Conservation (phyloP, 2,888 invertebrate species). For the Dysmachus trigonus region DNA sequence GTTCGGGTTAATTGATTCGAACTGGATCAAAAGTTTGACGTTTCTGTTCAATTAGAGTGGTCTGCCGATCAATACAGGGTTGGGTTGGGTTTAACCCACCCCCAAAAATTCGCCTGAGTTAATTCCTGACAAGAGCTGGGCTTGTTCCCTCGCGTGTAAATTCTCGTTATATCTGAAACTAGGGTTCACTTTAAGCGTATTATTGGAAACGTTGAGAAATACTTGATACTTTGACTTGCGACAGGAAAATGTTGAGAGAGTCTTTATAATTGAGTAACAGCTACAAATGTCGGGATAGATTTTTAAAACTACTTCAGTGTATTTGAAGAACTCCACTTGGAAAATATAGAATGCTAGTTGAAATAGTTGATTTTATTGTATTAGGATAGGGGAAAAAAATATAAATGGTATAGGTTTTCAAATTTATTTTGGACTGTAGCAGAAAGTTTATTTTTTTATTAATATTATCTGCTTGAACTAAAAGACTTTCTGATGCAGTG, state of each 20-base stretch:
- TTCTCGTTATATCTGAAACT: neutral
- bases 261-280: too few relatives aligned
- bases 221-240: neutral
- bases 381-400: too few relatives aligned
- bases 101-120: neutral
- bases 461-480: too few relatives aligned
- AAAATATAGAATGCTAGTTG: too few relatives aligned
- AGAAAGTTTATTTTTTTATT: too few relatives aligned
- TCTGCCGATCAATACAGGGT: neutral
- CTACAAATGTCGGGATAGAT: neutral
- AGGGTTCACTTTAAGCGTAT: neutral
- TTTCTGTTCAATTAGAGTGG: neutral
- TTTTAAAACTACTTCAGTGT: neutral
- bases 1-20: conserved; percentile 7
- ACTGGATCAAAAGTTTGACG: conserved; percentile 4
- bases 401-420: too few relatives aligned
- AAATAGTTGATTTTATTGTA: too few relatives aligned
- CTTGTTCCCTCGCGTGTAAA: neutral
- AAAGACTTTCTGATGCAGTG: too few relatives aligned
- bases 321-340: too few relatives aligned
- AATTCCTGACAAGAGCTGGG: neutral
- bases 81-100: neutral
- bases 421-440: too few relatives aligned
- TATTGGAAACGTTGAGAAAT: neutral
- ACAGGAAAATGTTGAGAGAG: too few relatives aligned